Evolutionary conservation across 2,797 vertebrate genomes (phyloP).

Genomic region (Ataeniobius toweri): DNA sequence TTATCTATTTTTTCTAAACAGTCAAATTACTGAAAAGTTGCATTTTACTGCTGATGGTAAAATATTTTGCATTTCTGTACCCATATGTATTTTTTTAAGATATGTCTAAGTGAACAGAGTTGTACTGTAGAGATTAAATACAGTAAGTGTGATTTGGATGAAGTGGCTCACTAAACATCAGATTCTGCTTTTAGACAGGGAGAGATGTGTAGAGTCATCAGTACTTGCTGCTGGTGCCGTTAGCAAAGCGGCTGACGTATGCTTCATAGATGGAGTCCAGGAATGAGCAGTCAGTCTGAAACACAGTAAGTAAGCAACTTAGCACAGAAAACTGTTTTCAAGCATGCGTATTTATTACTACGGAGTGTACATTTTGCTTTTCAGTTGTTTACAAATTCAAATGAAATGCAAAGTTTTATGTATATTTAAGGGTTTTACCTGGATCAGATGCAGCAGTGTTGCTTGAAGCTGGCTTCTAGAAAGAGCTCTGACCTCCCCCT

Average conservation of each 20-base stretch:
- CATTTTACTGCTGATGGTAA: background rate
- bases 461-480: slow-evolving; percentile 88
- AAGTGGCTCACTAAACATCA: slow-evolving; percentile 18
- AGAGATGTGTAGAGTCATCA: slow-evolving; percentile 54
- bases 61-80: slow-evolving; percentile 1
- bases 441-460: slow-evolving; percentile 87
- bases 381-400: background rate
- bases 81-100: slow-evolving; percentile 5
- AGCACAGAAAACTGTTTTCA: background rate
- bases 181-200: slow-evolving; percentile 19
- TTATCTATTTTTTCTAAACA: background rate
- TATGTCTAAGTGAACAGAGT: slow-evolving; percentile 16
- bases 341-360: background rate
- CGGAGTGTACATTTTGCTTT: background rate
- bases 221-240: slow-evolving; percentile 71
- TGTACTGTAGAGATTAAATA: slow-evolving; percentile 14
- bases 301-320: slow-evolving; percentile 42
- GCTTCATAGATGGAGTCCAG: slow-evolving; percentile 92
- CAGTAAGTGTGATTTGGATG: background rate
- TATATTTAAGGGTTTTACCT: slow-evolving; percentile 73
- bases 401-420: background rate
- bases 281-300: slow-evolving; percentile 91
- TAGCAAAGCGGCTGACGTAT: slow-evolving; percentile 84
- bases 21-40: background rate
- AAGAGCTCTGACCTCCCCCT: slow-evolving; percentile 73